Base-by-base conservation (phyloP, 2,113 vertebrate species). In the Heliornis fulica region DNA sequence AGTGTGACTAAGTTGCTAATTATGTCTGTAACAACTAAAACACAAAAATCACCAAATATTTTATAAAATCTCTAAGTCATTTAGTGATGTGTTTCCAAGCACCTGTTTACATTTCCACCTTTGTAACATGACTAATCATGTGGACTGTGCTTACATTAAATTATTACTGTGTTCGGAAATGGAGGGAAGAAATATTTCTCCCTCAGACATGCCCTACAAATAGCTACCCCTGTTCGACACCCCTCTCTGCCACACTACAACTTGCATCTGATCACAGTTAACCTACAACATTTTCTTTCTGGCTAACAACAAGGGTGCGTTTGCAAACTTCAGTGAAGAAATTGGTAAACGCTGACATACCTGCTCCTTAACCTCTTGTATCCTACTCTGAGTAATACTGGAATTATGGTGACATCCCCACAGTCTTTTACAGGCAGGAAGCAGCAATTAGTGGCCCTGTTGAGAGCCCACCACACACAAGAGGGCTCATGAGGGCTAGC, bases 271-370 rank as follows among this genome's bases (percentile, higher is more conserved):
- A 74, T 53, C 76, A 53, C 53, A 61, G 57, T 57, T 76, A 71
- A 72, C 7, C 10, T 23, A 29, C 7, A 71, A 8, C 19, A 36
- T 64, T 59, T 61, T 46, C 41, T 6, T 59, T 65, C 36, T 1
- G 1, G 29, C 36, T 80, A 31, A 20, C 25, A 70, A 48, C 15
- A 59, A 38, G n/a, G 17, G 26, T 3, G 8, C 0, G 0, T 34
- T 87, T 45, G 17, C 16, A 79, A 75, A 75, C 70, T 29, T 60
- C 31, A 54, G 3, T 4, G 1, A 90, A 65, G 40, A 76, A 60
- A 34, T 8, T 9, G 14, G 2, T 57, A 69, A 83, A 45, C 38
- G 45, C 31, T 31, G 45, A 43, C 31, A 53, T 8, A 59, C 11
- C 3, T 71, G 59, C 53, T 89, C 41, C 36, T 71, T 31, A 40